Base-by-base conservation (phyloP, 1,140 invertebrate genomes). In the Danaus melanippus region DNA sequence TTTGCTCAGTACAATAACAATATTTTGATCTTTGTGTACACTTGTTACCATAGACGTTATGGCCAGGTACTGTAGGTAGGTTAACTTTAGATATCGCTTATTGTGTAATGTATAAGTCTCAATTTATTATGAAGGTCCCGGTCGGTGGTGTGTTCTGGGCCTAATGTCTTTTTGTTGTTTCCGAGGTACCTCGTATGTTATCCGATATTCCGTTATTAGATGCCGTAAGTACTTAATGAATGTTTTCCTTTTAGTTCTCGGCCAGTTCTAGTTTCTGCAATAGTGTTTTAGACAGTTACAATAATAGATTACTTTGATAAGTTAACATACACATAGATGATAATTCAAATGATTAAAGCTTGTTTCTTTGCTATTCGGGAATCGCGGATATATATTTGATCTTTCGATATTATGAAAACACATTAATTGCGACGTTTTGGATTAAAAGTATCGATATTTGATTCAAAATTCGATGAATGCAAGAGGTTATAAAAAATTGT, bases 41-140 rank as follows among this genome's bases (percentile, higher is more conserved):
- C 78, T 76, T 74, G 82, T 85, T 85, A 82, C 82, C 82, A 85
- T 83, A 84, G 77, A 73, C 60, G 65, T 75, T 82, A 82, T 73
- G 83, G 80, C 78, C 79, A 86, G 76, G 73, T 85, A 81, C 71
- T 79, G 54, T 79, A 83, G 71, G 59, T 83, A 83, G 72, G 61
- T 61, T 73, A 69, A 72, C 63, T 61, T 73, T 74, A 67, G 67
- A 61, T 75, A 77, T 61, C 67, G 74, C 74, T 82, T 79, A 73
- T 56, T 46, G 42, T 79, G 76, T 79, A 80, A 69, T 81, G 74
- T 70, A 62, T 74, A 71, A 69, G 60, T 58, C 70, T 67, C 64
- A 62, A 67, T 67, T 72, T 66, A 58, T 59, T 63, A 46, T 66
- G 58, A 69, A 66, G 41, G 52, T 62, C 60, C 47, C 58, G 56